Percentiles rank a stretch among this genome's conserved stretches.
Evolutionary conservation across 2,888 invertebrate genomes (phyloP).

Genomic region (Dynastes maya): DNA sequence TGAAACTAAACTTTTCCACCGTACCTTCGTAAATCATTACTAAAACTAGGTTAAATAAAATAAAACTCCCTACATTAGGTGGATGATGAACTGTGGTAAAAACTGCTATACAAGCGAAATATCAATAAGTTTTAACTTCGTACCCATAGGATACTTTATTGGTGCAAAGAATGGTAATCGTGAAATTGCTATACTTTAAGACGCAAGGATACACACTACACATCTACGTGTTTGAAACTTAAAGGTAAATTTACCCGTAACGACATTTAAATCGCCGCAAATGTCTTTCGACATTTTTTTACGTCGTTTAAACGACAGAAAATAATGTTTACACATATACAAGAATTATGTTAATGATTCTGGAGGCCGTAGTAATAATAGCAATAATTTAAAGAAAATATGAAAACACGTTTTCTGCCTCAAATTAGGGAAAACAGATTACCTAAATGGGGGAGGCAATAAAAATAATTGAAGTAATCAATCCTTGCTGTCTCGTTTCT

Average conservation of each 20-base stretch:
- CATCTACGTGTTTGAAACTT: not conserved
- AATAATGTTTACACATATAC: conserved; percentile 19
- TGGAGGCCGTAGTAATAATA: conserved; percentile 30
- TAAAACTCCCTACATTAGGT: not conserved
- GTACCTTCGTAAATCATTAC: not conserved
- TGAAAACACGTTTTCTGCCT: conserved; percentile 35
- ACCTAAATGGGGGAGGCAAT: conserved; percentile 45
- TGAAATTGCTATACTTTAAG: too few relatives aligned
- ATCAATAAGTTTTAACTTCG: conserved; percentile 4
- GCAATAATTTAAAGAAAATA: conserved; percentile 40
- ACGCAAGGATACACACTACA: not conserved
- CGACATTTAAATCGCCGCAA: conserved; percentile 5
- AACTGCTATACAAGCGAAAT: not conserved
- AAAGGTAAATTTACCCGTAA: not conserved
- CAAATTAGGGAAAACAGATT: conserved; percentile 43
- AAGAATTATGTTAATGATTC: conserved; percentile 41
- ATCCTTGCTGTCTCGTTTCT: conserved; percentile 31
- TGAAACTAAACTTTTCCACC: too few relatives aligned
- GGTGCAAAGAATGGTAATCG: not conserved
- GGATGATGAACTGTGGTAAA: not conserved
- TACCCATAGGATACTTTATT: not conserved
- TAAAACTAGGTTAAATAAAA: conserved; percentile 6
- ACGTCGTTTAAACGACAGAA: not conserved
- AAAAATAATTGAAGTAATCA: conserved; percentile 48
- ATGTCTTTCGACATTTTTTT: not conserved